Conservation (phyloP, 2,888 invertebrate species). For the Drosophila leonis region DNA sequence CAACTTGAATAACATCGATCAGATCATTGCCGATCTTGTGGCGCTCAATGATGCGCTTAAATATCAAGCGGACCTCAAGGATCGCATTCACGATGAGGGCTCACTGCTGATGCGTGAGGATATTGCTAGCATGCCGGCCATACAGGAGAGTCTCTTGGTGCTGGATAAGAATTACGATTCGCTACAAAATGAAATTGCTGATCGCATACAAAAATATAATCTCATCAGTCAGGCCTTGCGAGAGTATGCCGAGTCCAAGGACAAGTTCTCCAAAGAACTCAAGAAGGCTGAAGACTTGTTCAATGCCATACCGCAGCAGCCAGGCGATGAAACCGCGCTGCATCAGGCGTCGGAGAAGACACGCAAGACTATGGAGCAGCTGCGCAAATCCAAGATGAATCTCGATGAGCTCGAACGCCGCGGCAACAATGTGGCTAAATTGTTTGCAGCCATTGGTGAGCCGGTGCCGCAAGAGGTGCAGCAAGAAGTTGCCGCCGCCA, state of each 20-base stretch:
- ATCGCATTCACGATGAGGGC: conserved; percentile 92
- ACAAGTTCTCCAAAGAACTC: conserved; percentile 90
- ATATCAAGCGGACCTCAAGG: conserved; percentile 88
- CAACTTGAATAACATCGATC: conserved; percentile 84
- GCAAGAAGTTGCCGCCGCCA: conserved; percentile 87
- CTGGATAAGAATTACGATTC: conserved; percentile 94
- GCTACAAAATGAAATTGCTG: conserved; percentile 90
- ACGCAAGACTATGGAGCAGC: conserved; percentile 90
- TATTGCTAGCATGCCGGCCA: conserved; percentile 91
- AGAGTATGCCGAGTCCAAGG: conserved; percentile 90
- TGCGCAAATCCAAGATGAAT: conserved; percentile 91
- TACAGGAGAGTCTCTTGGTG: conserved; percentile 92
- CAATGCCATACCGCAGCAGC: conserved; percentile 88
- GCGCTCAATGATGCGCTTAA: conserved; percentile 87
- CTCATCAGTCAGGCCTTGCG: conserved; percentile 91
- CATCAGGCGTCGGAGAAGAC: conserved; percentile 90
- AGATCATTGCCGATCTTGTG: conserved; percentile 86
- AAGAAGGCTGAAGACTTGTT: conserved; percentile 89
- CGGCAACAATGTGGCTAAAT: conserved; percentile 86
- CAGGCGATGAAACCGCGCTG: conserved; percentile 91
- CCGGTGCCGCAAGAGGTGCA: conserved; percentile 86
- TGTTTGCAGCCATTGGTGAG: conserved; percentile 86
- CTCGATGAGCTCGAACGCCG: conserved; percentile 93
- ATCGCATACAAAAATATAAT: conserved; percentile 91
- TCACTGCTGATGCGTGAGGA: conserved; percentile 92